phyloP scores from a whole-genome alignment of 2,113 vertebrate genomes.

The Pterocles orientalis region DNA sequence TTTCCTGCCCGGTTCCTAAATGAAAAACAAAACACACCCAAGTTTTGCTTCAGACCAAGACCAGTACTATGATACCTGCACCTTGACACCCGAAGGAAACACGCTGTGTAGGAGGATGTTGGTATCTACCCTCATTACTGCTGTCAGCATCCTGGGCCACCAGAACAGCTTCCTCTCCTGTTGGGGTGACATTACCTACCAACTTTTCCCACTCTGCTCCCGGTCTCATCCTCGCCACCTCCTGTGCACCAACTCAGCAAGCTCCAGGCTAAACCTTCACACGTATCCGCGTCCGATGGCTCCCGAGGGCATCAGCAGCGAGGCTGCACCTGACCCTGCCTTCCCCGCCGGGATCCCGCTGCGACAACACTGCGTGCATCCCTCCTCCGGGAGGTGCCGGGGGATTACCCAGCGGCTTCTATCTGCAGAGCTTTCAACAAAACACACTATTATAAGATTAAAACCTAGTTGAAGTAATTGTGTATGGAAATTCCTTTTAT shows the following conservation, averaged over 20 bases:
- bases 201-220: not conserved
- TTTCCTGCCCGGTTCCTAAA: not conserved
- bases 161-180: not conserved
- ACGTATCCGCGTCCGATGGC: rapidly evolving
- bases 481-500: not conserved
- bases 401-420: not conserved
- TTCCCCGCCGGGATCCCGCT: not conserved
- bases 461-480: not conserved
- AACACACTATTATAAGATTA: not conserved
- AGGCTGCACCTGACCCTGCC: not conserved
- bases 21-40: not conserved
- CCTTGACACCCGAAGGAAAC: not conserved
- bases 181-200: not conserved
- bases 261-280: not conserved
- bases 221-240: not conserved
- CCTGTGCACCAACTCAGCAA: rapidly evolving
- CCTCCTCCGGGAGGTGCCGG: not conserved
- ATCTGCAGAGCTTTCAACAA: not conserved
- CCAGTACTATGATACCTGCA: too few species aligned
- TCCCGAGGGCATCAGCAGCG: not conserved
- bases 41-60: not conserved
- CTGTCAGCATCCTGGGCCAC: not conserved
- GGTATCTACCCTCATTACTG: too few species aligned
- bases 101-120: rapidly evolving
- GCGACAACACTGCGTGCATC: rapidly evolving